Evolutionary conservation across 2,797 vertebrate species (phyloP), one percentile per base, ranked within the genome.

Genomic region (Tarsius wallacei): DNA sequence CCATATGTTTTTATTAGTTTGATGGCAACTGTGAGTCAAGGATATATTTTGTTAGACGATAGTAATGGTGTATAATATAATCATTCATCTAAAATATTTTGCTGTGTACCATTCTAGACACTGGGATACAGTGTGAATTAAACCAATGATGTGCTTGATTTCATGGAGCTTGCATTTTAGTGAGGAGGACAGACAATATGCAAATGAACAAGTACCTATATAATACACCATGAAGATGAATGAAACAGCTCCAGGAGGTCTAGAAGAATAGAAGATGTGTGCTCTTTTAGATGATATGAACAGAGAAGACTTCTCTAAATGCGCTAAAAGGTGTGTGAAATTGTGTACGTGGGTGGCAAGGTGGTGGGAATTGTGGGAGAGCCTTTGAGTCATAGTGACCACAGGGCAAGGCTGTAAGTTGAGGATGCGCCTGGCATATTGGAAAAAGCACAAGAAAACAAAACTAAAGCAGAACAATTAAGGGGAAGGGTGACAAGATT

Each of bases 191-290:
- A 74, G 55, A 70, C 0, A 59, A 59, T 77, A 59, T 63, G 55
- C 9, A 90, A 94, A 74, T 95, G 76, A 93, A 24, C 22, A 87
- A 49, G 71, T 57, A 42, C 7, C 87, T 28, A 15, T 61, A 64
- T 47, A 47, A 64, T 55, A 84, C 55, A 28, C 6, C 24, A 42
- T 28, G 31, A 87, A 80, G 64, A 22, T 77, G 61, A 85, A 55
- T n/a, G 1, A 73, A 59, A 74, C 4, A 55, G 2, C n/a, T 24
- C 22, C 55, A 9, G 55, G 66, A 7, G 21, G 61, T 55, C 16
- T 74, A 28, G 47, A 70, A 51, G 47, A 70, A 51, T 81, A 31
- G 13, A 19, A 71, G 15, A 47, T 15, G 1, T n/a, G 7, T 74
- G 17, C 5, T 61, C 22, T 33, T 80, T 68, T 22, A 28, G 47